phyloP scores from a whole-genome alignment of 2,113 vertebrate species.

The Oncorhynchus clarkii region DNA sequence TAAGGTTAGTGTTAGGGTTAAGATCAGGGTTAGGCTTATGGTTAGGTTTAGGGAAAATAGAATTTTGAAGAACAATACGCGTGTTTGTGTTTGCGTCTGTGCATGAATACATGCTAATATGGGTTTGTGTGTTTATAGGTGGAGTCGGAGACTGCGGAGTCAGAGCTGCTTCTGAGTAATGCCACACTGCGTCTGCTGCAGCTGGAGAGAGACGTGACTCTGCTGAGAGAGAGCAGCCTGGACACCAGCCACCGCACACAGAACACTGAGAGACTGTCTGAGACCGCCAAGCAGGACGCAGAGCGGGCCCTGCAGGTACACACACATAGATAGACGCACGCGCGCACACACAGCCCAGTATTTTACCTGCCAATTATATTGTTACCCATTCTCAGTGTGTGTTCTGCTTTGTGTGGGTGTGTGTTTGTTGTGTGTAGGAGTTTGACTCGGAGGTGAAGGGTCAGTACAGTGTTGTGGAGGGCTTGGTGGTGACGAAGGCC shows the following conservation, averaged over 20 bases:
- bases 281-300: slow-evolving; percentile 65
- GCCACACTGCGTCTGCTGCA: slow-evolving; percentile 79
- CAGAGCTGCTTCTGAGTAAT: slow-evolving; percentile 85
- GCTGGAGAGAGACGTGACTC: slow-evolving; percentile 80
- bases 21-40: too few species aligned
- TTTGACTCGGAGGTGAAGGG: slow-evolving; percentile 77
- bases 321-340: slow-evolving; percentile 9
- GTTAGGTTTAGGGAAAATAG: too few species aligned
- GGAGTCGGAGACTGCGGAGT: slow-evolving; percentile 83
- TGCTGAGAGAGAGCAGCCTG: slow-evolving; percentile 76
- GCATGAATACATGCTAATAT: background rate
- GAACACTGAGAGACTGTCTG: slow-evolving; percentile 63
- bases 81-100: background rate
- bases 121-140: slow-evolving; percentile 68
- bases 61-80: background rate
- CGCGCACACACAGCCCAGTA: background rate
- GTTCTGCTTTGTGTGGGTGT: background rate
- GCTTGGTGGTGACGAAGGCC: slow-evolving; percentile 79
- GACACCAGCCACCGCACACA: slow-evolving; percentile 68
- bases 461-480: slow-evolving; percentile 75
- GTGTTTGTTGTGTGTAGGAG: slow-evolving; percentile 64
- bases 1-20: too few species aligned
- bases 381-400: background rate
- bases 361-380: background rate
- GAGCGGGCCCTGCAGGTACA: slow-evolving; percentile 80